phyloP scores from a whole-genome alignment of 2,888 invertebrate species.

The Drosophila picticornis region DNA sequence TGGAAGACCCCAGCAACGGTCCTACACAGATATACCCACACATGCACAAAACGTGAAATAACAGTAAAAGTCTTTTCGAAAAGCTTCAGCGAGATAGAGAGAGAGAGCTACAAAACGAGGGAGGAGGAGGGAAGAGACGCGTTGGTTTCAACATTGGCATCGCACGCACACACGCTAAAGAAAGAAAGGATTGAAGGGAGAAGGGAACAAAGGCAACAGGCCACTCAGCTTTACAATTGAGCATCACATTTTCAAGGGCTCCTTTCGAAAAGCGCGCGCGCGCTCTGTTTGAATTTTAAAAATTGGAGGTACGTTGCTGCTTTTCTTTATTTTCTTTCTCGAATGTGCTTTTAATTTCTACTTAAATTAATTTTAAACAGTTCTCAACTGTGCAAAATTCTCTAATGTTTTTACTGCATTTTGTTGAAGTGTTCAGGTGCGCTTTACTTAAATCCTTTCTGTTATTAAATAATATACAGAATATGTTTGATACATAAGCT shows the following conservation, averaged over 20 bases:
- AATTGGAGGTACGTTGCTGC: constrained; percentile 48
- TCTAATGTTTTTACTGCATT: constrained; percentile 8
- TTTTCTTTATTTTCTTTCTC: constrained; percentile 1
- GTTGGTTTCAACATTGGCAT: constrained; percentile 39
- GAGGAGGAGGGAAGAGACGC: constrained; percentile 28
- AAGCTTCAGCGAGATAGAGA: constrained; percentile 15
- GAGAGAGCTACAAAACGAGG: constrained; percentile 17
- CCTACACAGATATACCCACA: constrained; percentile 8
- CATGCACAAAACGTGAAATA: constrained; percentile 45
- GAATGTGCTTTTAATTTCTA: constrained; percentile 13
- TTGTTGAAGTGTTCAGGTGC: background rate
- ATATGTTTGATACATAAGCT: background rate
- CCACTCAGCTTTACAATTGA: constrained; percentile 36
- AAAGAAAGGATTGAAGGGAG: constrained; percentile 8
- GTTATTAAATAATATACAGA: background rate
- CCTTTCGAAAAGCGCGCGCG: constrained; percentile 21
- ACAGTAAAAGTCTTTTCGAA: constrained; percentile 48
- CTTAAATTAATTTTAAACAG: constrained; percentile 41
- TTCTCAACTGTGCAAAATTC: constrained; percentile 43
- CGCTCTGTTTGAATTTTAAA: constrained; percentile 45
- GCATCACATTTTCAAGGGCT: constrained; percentile 52
- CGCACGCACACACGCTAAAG: constrained; percentile 28
- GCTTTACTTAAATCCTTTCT: background rate
- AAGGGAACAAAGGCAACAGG: constrained; percentile 21
- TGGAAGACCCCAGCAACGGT: constrained; percentile 21